Evolutionary conservation across 1,140 invertebrate genomes (phyloP).

Genomic region (Psix sp.): DNA sequence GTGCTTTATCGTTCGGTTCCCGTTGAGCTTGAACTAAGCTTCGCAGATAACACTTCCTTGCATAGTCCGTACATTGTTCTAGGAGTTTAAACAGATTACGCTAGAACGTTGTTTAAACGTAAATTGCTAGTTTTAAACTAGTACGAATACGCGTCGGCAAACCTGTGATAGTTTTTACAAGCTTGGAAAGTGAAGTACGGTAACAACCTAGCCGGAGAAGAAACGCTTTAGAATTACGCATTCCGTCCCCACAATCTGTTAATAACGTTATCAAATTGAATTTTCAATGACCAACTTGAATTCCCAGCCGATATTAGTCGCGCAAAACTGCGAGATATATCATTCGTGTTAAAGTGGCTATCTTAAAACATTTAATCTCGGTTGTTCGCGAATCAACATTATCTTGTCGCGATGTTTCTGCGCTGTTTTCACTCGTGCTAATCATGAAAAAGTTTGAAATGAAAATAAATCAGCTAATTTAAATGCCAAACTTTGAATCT

Average conservation of each 20-base stretch:
- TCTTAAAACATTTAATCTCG: no score
- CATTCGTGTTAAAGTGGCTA: no score
- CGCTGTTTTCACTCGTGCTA: no score
- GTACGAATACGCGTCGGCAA: constrained; percentile 51
- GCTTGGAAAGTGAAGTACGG: constrained; percentile 52
- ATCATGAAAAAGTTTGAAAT: no score
- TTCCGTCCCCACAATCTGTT: constrained; percentile 24
- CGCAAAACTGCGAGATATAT: constrained; percentile 1
- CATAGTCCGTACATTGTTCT: constrained; percentile 69
- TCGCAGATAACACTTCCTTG: constrained; percentile 67
- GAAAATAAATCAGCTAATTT: no score
- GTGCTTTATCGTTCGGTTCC: constrained; percentile 67
- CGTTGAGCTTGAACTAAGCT: constrained; percentile 71
- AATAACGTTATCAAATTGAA: constrained; percentile 51
- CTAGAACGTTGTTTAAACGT: constrained; percentile 70
- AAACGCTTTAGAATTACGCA: constrained; percentile 32
- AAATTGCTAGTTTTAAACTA: constrained; percentile 69
- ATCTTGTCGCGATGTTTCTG: no score
- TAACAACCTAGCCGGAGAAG: constrained; percentile 12
- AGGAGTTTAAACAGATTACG: constrained; percentile 75
- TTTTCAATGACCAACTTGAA: constrained; percentile 24
- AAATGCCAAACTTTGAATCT: no score
- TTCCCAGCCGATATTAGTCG: constrained; percentile 6
- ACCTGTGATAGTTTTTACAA: constrained; percentile 56
- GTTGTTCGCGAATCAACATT: no score